phyloP scores from a whole-genome alignment of 2,888 invertebrate species.

The Chelonus formosanus region DNA sequence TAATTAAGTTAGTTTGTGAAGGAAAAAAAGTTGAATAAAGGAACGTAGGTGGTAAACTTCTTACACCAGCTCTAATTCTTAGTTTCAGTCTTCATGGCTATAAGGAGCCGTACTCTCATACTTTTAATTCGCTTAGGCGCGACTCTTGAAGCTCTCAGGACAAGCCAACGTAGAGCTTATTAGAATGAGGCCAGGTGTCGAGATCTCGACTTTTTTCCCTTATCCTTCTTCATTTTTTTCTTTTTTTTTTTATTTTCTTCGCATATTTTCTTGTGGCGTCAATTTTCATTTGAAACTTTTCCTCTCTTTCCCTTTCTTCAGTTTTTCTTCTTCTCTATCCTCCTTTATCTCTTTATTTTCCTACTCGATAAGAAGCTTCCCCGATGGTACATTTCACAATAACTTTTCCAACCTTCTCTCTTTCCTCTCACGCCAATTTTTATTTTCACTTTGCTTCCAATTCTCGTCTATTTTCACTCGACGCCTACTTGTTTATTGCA shows the following conservation, averaged over 20 bases:
- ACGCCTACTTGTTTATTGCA: slow-evolving; percentile 6
- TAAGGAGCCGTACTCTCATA: slow-evolving; percentile 27
- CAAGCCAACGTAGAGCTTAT: slow-evolving; percentile 33
- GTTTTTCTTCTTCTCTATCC: slow-evolving; percentile 28
- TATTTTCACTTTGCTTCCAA: slow-evolving; percentile 5
- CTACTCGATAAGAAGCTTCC: slow-evolving; percentile 18
- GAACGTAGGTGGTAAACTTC: slow-evolving; percentile 14
- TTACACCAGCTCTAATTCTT: not conserved
- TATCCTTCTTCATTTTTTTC: not conserved
- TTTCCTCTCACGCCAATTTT: slow-evolving; percentile 9
- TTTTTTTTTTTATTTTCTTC: slow-evolving; percentile 23
- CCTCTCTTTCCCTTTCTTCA: slow-evolving; percentile 5
- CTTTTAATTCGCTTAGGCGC: slow-evolving; percentile 42
- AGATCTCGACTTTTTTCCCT: slow-evolving; percentile 28
- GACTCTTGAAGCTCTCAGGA: slow-evolving; percentile 15
- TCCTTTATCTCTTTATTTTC: slow-evolving; percentile 3
- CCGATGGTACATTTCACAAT: slow-evolving; percentile 24
- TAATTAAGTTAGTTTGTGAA: slow-evolving; percentile 14
- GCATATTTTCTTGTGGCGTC: slow-evolving; percentile 39
- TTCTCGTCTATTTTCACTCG: slow-evolving; percentile 2
- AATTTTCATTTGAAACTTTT: slow-evolving; percentile 45
- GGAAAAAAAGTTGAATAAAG: slow-evolving; percentile 18
- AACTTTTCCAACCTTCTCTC: slow-evolving; percentile 15
- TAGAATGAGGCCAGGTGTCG: slow-evolving; percentile 36
- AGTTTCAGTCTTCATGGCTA: not conserved